Conservation (phyloP, 2,113 vertebrate genomes). For the Coptodon rendalli region DNA sequence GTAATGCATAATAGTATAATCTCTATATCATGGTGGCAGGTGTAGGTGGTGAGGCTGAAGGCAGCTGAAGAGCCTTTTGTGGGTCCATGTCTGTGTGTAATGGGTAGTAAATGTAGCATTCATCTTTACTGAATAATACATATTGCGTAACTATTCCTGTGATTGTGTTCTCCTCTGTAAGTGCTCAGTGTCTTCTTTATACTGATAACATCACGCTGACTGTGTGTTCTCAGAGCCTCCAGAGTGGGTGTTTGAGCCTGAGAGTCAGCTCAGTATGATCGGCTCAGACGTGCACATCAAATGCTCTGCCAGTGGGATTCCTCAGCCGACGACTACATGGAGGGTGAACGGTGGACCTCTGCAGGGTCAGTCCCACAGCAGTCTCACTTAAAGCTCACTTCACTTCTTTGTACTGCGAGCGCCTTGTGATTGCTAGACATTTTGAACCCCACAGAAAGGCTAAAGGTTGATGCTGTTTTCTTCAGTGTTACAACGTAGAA, state of each 20-base stretch:
- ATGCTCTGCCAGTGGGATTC: conserved; percentile 83
- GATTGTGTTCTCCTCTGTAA: neutral
- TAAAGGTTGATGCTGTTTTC: neutral
- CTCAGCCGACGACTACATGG: conserved; percentile 80
- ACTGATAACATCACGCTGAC: neutral
- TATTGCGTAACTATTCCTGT: neutral
- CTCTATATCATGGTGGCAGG: neutral
- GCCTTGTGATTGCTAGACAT: neutral
- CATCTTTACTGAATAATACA: neutral
- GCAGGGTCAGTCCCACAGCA: conserved; percentile 67
- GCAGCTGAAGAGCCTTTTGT: neutral
- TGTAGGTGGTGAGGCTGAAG: neutral
- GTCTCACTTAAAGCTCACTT: neutral
- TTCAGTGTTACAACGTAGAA: neutral
- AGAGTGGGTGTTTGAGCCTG: conserved; percentile 79
- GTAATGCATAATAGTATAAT: neutral
- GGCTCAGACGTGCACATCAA: conserved; percentile 76
- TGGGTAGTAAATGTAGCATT: neutral
- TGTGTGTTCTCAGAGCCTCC: conserved; percentile 80
- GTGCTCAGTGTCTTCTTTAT: neutral
- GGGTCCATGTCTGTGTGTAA: neutral
- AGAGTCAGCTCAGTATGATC: conserved; percentile 78
- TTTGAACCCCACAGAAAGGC: neutral
- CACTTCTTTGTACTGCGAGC: neutral
- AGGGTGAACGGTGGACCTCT: conserved; percentile 79